Percentiles rank a stretch among this genome's conserved stretches.
phyloP scores from a whole-genome alignment of 2,113 vertebrate genomes.

The Phaetusa simplex region DNA sequence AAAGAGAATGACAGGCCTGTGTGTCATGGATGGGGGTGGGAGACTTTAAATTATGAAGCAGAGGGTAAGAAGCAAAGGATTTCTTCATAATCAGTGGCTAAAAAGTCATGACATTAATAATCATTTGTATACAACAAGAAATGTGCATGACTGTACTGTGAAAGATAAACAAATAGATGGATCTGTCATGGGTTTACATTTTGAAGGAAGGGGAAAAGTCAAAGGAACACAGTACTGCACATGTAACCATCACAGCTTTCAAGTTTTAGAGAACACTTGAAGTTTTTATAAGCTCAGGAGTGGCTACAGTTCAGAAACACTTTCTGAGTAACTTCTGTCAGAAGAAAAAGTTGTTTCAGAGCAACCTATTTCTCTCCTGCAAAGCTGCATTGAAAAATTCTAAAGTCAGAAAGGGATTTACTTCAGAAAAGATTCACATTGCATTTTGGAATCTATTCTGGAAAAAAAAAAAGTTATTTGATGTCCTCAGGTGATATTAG shows the following conservation, averaged over 20 bases:
- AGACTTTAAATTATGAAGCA: slow-evolving; percentile 54
- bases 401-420: background rate
- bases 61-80: slow-evolving; percentile 40
- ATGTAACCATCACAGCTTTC: slow-evolving; percentile 9
- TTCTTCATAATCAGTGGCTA: slow-evolving; percentile 20
- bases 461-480: background rate
- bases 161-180: slow-evolving; percentile 54
- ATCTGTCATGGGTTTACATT: slow-evolving; percentile 4
- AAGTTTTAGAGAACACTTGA: background rate
- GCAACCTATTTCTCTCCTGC: background rate
- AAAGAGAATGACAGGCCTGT: slow-evolving; percentile 61
- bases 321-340: background rate
- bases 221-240: background rate
- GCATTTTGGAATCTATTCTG: background rate
- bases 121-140: slow-evolving; percentile 45
- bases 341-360: background rate
- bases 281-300: background rate
- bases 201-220: slow-evolving; percentile 51
- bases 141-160: background rate
- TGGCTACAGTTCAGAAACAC: background rate
- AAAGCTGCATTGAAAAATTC: background rate
- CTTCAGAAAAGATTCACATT: background rate
- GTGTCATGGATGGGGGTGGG: slow-evolving; percentile 57
- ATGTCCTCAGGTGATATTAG: background rate
- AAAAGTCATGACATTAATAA: slow-evolving; percentile 58